Evolutionary conservation across 2,113 vertebrate species (phyloP).

Genomic region (Piaya cayana): DNA sequence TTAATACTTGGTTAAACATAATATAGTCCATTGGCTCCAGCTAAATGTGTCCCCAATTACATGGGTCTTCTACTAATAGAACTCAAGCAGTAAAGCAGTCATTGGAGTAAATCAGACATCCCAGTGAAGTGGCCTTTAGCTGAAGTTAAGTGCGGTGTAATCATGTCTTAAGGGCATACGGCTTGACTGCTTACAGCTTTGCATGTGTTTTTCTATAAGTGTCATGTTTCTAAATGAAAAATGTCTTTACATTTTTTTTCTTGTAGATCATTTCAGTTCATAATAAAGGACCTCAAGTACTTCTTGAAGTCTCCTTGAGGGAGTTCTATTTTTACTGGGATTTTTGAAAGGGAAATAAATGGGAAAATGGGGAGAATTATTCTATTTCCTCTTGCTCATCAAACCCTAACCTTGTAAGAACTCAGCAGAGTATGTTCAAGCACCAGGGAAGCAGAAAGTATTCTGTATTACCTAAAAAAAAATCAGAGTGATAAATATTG

Average conservation of each 20-base stretch:
- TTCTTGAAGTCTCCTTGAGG: not conserved
- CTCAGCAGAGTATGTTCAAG: not conserved
- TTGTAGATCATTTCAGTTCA: not conserved
- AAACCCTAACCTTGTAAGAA: not conserved
- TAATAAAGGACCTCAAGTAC: not conserved
- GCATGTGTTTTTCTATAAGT: not conserved
- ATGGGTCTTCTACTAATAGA: not conserved
- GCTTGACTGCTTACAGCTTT: not conserved
- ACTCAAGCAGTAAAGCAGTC: not conserved
- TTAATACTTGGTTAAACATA: conserved; percentile 24
- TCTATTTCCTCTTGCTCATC: not conserved
- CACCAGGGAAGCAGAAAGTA: not conserved
- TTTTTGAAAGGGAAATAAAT: not conserved
- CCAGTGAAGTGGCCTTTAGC: not conserved
- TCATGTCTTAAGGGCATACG: not conserved
- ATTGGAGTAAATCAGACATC: conserved; percentile 1
- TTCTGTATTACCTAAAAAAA: not conserved
- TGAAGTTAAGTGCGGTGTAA: not conserved
- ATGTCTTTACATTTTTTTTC: not conserved
- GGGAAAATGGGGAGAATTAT: not conserved
- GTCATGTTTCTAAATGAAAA: not conserved
- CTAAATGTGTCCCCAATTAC: not conserved
- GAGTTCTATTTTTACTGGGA: not conserved
- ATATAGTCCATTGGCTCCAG: not conserved
- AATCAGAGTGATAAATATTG: conserved; percentile 10